A percentile compares a stretch with the other conserved stretches of the same genome.
Evolutionary conservation across 1,140 invertebrate species (phyloP).

Genomic region (Bombus vancouverensis): DNA sequence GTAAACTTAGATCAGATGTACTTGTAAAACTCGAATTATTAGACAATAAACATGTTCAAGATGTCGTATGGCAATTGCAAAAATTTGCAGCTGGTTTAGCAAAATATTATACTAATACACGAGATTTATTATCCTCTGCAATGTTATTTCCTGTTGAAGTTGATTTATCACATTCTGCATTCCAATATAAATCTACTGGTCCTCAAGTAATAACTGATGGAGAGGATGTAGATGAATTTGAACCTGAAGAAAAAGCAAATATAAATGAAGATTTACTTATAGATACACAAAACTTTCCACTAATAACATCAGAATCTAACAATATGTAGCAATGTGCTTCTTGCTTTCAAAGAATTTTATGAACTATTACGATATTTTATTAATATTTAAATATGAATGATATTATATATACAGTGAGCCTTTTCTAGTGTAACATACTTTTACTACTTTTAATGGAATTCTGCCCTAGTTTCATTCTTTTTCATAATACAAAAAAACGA

Average conservation of each 20-base stretch:
- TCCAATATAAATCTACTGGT: constrained; percentile 91
- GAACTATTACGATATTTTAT: background rate
- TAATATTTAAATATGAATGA: background rate
- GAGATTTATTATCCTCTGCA: constrained; percentile 88
- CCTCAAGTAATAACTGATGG: constrained; percentile 80
- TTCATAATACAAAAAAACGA: background rate
- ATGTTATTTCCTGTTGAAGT: constrained; percentile 98
- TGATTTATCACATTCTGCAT: constrained; percentile 95
- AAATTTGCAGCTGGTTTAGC: constrained; percentile 91
- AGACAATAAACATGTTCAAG: constrained; percentile 98
- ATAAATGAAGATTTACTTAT: constrained; percentile 63
- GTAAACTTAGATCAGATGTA: constrained; percentile 96
- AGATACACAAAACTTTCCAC: constrained; percentile 54
- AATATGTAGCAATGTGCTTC: constrained; percentile 48
- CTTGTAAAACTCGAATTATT: constrained; percentile 98
- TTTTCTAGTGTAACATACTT: background rate
- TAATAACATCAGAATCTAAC: constrained; percentile 42
- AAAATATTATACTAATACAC: constrained; percentile 87
- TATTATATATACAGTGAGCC: background rate
- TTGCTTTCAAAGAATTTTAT: background rate
- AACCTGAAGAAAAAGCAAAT: constrained; percentile 69
- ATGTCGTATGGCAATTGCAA: constrained; percentile 93
- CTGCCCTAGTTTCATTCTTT: constrained; percentile 1
- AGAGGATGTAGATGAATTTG: constrained; percentile 81
- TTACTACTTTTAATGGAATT: background rate